Evolutionary conservation across 2,797 vertebrate species (phyloP).

Genomic region (Acridotheres tristis): DNA sequence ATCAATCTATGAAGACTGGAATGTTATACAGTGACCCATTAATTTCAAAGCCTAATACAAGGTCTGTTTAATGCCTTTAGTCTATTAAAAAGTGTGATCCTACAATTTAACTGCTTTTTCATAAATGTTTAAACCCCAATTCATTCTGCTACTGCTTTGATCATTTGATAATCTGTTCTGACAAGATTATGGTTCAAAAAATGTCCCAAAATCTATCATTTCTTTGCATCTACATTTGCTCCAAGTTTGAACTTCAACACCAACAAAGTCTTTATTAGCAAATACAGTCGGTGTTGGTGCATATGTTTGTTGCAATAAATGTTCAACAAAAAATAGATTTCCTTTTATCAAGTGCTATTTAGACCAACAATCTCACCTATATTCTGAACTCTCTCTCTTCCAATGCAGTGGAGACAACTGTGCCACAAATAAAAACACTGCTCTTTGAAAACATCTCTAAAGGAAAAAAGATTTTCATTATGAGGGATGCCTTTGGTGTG

Average conservation of each 20-base stretch:
- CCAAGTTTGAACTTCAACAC: neutral
- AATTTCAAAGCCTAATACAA: constrained; percentile 82
- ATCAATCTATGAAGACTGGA: constrained; percentile 80
- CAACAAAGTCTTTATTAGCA: constrained; percentile 7
- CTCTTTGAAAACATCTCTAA: neutral
- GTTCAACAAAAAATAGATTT: neutral
- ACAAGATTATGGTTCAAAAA: constrained; percentile 67
- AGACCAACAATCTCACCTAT: neutral
- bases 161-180: constrained; percentile 73
- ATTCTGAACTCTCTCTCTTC: neutral
- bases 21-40: constrained; percentile 83
- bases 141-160: constrained; percentile 72
- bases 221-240: constrained; percentile 9
- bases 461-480: neutral
- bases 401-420: neutral
- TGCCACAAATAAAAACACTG: neutral
- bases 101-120: constrained; percentile 78
- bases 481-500: neutral
- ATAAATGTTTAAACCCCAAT: constrained; percentile 73
- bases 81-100: constrained; percentile 83
- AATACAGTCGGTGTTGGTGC: neutral
- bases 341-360: neutral
- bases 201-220: neutral
- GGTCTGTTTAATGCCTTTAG: constrained; percentile 81
- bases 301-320: neutral